Conservation (phyloP, 2,888 invertebrate genomes). For the Euzophera pinguis region DNA sequence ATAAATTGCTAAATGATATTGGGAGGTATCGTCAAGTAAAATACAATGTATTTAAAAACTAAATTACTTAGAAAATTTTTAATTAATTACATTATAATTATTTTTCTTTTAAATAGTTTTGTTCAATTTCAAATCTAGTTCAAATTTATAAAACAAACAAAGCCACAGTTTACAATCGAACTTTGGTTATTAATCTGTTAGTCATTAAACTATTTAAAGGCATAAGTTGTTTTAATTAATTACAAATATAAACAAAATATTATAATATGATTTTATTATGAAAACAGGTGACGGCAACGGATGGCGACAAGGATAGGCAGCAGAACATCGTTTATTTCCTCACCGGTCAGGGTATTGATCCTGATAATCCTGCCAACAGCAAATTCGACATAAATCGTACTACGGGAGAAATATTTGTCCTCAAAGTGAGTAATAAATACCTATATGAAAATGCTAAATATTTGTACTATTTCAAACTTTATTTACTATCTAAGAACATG, state of each 20-base stretch:
- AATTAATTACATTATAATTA: too few species aligned
- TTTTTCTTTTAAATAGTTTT: too few species aligned
- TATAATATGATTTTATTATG: background rate
- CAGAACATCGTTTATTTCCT: slow-evolving; percentile 97
- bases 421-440: slow-evolving; percentile 84
- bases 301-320: slow-evolving; percentile 96
- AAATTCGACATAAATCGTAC: slow-evolving; percentile 98
- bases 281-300: slow-evolving; percentile 94
- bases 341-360: slow-evolving; percentile 97
- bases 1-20: background rate
- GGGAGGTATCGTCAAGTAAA: too few species aligned
- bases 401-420: slow-evolving; percentile 96
- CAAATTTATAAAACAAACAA: background rate
- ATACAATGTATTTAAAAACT: too few species aligned
- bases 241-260: background rate
- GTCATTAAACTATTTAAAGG: too few species aligned
- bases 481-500: background rate
- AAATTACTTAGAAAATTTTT: too few species aligned
- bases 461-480: background rate
- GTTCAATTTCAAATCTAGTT: too few species aligned
- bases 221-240: too few species aligned
- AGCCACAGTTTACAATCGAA: background rate
- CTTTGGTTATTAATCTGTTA: too few species aligned
- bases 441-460: background rate
- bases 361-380: slow-evolving; percentile 96